Percentiles rank a stretch among this genome's conserved stretches.
phyloP scores from a whole-genome alignment of 1,140 invertebrate genomes.

The Coptotermes formosanus region DNA sequence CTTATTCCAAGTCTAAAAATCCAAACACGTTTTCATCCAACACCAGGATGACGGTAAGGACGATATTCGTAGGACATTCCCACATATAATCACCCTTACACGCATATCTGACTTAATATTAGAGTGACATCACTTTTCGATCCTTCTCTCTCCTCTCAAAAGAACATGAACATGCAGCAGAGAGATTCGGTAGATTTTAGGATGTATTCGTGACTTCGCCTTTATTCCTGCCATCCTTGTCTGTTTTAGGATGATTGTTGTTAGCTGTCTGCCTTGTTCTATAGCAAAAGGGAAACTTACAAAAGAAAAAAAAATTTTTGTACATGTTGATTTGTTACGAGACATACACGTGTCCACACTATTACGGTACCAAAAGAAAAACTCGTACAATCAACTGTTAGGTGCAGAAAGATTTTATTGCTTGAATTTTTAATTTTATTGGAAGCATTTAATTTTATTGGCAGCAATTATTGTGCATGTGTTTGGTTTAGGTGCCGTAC shows the following conservation, averaged over 20 bases:
- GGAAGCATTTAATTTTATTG: conserved; percentile 15
- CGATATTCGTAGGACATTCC: neutral
- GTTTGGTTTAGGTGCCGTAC: neutral
- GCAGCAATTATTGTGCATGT: conserved; percentile 2
- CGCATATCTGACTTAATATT: neutral
- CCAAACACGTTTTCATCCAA: neutral
- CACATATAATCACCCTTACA: neutral
- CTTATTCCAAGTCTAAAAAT: neutral
- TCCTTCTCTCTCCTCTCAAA: neutral
- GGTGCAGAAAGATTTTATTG: neutral
- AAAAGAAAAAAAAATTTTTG: neutral
- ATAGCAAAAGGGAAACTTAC: neutral
- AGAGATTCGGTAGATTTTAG: neutral
- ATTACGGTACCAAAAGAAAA: neutral
- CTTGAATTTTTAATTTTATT: conserved; percentile 17
- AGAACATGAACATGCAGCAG: neutral
- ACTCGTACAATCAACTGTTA: neutral
- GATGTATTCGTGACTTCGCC: neutral
- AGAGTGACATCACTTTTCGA: neutral
- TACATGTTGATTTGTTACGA: neutral
- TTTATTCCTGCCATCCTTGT: neutral
- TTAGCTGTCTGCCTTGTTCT: neutral
- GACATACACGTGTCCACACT: neutral
- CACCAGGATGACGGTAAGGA: neutral
- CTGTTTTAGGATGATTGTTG: neutral